Percentiles rank a stretch among this genome's conserved stretches.
phyloP scores from a whole-genome alignment of 2,888 invertebrate genomes.

The Drosophila leonis region DNA sequence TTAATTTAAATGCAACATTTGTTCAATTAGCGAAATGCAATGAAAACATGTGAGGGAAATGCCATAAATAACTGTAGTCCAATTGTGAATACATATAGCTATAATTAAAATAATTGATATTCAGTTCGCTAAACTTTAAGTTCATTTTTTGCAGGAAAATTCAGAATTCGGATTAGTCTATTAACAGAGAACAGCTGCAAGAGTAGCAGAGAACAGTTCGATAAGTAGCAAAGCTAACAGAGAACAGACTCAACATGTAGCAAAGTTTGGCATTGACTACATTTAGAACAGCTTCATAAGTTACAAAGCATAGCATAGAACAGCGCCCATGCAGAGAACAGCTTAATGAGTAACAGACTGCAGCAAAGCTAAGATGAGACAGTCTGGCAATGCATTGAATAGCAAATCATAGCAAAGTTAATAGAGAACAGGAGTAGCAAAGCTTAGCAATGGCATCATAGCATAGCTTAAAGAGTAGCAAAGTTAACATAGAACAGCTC shows the following conservation, averaged over 20 bases:
- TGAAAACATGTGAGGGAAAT: conserved; percentile 4
- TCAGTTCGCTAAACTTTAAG: not conserved
- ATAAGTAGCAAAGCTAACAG: not conserved
- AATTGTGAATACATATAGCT: not conserved
- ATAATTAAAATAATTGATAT: conserved; percentile 12
- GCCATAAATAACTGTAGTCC: conserved; percentile 11
- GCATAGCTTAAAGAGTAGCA: not conserved
- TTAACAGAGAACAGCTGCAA: not conserved
- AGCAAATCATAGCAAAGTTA: no score
- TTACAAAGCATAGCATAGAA: not conserved
- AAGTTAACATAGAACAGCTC: not conserved
- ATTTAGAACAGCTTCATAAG: no score
- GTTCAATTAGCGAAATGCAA: conserved; percentile 3
- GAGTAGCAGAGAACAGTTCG: not conserved
- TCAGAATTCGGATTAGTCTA: not conserved
- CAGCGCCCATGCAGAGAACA: not conserved
- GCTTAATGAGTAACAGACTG: not conserved
- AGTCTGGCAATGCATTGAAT: not conserved
- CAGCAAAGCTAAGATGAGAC: not conserved
- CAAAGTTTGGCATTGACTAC: no score
- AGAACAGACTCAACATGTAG: not conserved
- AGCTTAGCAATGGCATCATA: no score
- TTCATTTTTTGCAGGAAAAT: not conserved
- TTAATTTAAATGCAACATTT: conserved; percentile 49
- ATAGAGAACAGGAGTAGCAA: no score